These are phyloP conservation scores for Psittacula cyanocephala DNA, from an alignment of 2,113 vertebrate species.

Conservation along the genomic window DNA sequence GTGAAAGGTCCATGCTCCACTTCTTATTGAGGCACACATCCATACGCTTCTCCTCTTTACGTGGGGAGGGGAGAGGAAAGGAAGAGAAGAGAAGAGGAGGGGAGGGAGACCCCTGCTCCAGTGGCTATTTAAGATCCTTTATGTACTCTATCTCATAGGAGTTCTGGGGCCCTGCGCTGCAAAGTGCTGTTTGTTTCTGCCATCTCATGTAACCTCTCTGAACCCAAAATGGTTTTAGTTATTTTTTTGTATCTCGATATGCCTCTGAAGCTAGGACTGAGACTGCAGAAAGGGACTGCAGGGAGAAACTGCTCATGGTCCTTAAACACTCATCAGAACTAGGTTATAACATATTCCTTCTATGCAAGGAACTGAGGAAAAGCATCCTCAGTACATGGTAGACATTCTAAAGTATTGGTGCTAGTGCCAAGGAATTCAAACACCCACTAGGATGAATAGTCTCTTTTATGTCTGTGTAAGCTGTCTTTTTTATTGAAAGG, in stretches of 20 bases:
- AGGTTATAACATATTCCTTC: neutral
- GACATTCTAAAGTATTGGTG: neutral
- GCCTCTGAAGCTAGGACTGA: neutral
- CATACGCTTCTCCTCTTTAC: neutral
- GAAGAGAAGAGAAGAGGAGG: too few species aligned
- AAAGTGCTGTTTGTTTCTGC: neutral
- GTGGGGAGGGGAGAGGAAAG: neutral
- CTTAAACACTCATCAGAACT: neutral
- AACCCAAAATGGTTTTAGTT: neutral
- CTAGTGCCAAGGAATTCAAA: neutral
- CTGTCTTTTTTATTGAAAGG: neutral
- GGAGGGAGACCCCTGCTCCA: neutral
- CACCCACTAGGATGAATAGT: neutral
- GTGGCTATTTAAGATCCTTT: neutral
- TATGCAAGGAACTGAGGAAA: neutral
- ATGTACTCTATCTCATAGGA: neutral
- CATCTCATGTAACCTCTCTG: neutral
- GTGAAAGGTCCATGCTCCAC: neutral
- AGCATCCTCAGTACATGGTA: neutral
- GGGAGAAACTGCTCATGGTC: neutral
- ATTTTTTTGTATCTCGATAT: neutral
- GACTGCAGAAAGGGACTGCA: neutral
- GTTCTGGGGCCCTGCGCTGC: neutral
- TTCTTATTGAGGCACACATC: neutral
- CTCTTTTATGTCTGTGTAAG: neutral